Evolutionary conservation across 92 coral and sea anemone genomes (phyloP).

Genomic region (Epizoanthus fatuus): DNA sequence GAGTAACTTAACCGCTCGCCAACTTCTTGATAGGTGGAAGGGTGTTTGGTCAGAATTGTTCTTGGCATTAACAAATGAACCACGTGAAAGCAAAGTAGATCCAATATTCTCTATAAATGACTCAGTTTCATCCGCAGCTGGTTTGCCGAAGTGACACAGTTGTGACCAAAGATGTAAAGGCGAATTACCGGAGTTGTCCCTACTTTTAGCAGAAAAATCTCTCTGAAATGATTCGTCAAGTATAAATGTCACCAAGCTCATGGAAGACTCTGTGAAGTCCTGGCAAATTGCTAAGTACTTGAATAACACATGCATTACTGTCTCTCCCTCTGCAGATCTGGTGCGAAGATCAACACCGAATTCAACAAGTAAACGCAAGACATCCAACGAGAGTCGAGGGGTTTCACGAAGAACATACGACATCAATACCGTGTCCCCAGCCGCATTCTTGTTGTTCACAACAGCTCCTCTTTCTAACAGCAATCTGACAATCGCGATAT

Average conservation of each 20-base stretch:
- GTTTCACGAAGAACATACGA: background rate
- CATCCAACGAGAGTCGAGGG: background rate
- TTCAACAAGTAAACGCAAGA: background rate
- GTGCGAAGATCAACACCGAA: background rate
- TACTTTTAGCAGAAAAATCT: background rate
- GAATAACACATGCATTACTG: background rate
- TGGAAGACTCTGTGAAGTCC: background rate
- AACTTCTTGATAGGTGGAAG: background rate
- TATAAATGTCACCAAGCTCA: background rate
- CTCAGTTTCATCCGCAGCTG: background rate
- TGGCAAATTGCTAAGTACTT: background rate
- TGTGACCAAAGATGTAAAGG: background rate
- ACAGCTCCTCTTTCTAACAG: background rate
- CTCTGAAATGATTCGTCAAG: background rate
- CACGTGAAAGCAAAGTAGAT: background rate
- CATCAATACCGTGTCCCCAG: background rate
- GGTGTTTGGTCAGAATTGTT: background rate
- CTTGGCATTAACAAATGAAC: background rate
- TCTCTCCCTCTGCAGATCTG: background rate
- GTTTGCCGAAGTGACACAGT: background rate
- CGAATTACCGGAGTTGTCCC: background rate
- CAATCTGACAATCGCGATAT: background rate
- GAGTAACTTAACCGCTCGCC: background rate
- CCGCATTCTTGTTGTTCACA: background rate
- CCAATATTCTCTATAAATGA: background rate